These are phyloP conservation scores for Melinopterus prodromus DNA, from an alignment of 2,888 invertebrate genomes.

Conservation along the genomic window DNA sequence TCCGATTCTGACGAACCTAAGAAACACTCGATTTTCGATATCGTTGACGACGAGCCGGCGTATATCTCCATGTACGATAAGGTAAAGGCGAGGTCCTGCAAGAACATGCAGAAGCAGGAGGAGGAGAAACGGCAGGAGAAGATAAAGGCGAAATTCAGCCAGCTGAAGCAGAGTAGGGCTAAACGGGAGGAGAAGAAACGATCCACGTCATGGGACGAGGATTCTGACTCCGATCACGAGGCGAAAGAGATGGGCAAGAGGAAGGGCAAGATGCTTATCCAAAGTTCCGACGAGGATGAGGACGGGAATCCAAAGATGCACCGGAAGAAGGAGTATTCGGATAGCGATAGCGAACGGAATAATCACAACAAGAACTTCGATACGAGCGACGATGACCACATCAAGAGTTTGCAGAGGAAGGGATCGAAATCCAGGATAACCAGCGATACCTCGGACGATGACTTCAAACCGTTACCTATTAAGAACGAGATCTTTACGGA, in stretches of 20 bases:
- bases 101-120: constrained; percentile 90
- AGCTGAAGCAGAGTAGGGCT: constrained; percentile 86
- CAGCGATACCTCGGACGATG: constrained; percentile 82
- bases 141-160: constrained; percentile 88
- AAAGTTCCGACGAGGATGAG: constrained; percentile 58
- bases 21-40: constrained; percentile 91
- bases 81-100: constrained; percentile 92
- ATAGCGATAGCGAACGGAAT: constrained; percentile 62
- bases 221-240: constrained; percentile 72
- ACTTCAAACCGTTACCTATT: constrained; percentile 65
- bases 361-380: constrained; percentile 48
- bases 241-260: constrained; percentile 38
- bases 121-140: constrained; percentile 87
- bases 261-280: constrained; percentile 54
- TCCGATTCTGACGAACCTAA: constrained; percentile 85
- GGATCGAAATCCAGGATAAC: constrained; percentile 77
- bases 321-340: constrained; percentile 64
- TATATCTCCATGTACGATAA: constrained; percentile 99
- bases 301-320: constrained; percentile 48
- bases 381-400: constrained; percentile 59
- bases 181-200: constrained; percentile 90
- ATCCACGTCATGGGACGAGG: constrained; percentile 88
- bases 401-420: constrained; percentile 67
- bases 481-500: constrained; percentile 71
- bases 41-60: constrained; percentile 86